Evolutionary conservation across 2,888 invertebrate genomes (phyloP).

Genomic region (Hirudinaria manillensis): DNA sequence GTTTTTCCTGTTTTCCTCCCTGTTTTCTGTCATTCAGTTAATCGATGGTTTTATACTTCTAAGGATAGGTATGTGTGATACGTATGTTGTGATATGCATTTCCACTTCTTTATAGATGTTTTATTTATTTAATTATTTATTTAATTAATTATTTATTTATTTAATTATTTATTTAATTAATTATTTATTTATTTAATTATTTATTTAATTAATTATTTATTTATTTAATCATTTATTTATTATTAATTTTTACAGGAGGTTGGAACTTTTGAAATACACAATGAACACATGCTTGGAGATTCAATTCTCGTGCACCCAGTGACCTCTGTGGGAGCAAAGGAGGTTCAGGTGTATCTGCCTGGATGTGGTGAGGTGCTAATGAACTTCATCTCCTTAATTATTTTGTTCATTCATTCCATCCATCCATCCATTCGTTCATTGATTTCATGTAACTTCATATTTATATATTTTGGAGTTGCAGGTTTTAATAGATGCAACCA

Average conservation of each 20-base stretch:
- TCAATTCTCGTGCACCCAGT: constrained; percentile 81
- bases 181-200: too few species aligned
- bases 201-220: too few species aligned
- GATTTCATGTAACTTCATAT: background rate
- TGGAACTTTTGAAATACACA: constrained; percentile 73
- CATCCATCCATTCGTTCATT: background rate
- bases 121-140: background rate
- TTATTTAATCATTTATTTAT: too few species aligned
- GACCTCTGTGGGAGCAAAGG: constrained; percentile 67
- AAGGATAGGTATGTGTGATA: too few species aligned
- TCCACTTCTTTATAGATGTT: too few species aligned
- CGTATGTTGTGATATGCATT: too few species aligned
- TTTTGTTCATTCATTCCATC: too few species aligned
- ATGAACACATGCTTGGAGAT: constrained; percentile 72
- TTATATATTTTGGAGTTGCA: background rate
- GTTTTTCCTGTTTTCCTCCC: constrained; percentile 53
- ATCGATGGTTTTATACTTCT: too few species aligned
- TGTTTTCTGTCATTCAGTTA: background rate
- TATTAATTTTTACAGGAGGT: constrained; percentile 55
- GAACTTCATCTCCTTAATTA: background rate
- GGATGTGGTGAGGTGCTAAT: constrained; percentile 50
- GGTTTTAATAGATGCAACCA: background rate
- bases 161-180: background rate
- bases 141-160: background rate
- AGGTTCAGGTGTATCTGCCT: constrained; percentile 80